phyloP scores from a whole-genome alignment of 2,888 invertebrate genomes.

The Chironomus riparius region DNA sequence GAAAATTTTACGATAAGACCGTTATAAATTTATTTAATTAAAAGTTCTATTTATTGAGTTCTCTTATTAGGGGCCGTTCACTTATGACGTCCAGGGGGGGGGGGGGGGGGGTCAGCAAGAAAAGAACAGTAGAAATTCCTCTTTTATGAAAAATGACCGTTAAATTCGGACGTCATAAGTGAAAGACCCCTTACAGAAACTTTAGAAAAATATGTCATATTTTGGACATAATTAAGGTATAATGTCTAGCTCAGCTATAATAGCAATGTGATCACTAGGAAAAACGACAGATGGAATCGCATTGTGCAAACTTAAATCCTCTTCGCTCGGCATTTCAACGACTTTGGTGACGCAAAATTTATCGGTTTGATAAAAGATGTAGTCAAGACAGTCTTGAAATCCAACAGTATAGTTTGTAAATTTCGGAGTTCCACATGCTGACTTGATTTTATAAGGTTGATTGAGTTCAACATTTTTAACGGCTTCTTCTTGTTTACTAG shows the following conservation, averaged over 20 bases:
- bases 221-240: not conserved
- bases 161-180: too few species aligned
- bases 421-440: constrained; percentile 74
- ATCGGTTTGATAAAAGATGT: constrained; percentile 72
- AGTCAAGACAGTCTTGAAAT: constrained; percentile 84
- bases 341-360: constrained; percentile 57
- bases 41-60: too few species aligned
- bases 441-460: constrained; percentile 56
- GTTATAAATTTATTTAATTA: too few species aligned
- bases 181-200: too few species aligned
- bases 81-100: too few species aligned
- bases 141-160: too few species aligned
- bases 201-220: not conserved
- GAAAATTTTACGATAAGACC: too few species aligned
- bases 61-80: too few species aligned
- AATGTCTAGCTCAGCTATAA: constrained; percentile 56
- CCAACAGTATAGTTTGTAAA: constrained; percentile 77
- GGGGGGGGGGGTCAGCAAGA: too few species aligned
- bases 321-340: constrained; percentile 69
- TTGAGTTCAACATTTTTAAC: constrained; percentile 52
- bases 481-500: constrained; percentile 57
- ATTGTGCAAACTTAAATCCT: constrained; percentile 60
- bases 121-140: too few species aligned
- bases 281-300: constrained; percentile 83
- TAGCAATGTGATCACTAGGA: constrained; percentile 89